Percentiles rank a stretch among this genome's conserved stretches.
Conservation (phyloP, 1,140 invertebrate species). For the Hydropsyche tenuis region DNA sequence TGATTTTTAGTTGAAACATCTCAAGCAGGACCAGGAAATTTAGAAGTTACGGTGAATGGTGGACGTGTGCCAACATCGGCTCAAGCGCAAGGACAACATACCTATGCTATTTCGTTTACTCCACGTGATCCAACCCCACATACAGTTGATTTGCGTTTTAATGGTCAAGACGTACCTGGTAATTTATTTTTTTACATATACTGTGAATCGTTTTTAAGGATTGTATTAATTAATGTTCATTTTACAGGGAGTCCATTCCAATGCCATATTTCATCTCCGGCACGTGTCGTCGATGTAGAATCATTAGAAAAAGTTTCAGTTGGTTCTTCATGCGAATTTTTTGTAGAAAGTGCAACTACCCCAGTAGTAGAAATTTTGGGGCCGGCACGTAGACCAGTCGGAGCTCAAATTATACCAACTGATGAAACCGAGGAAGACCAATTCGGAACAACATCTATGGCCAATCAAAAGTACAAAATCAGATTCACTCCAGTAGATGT, state of each 20-base stretch:
- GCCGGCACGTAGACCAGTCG: slow-evolving; percentile 73
- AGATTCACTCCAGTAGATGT: slow-evolving; percentile 89
- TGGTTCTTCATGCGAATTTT: slow-evolving; percentile 81
- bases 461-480: slow-evolving; percentile 61
- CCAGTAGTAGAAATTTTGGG: slow-evolving; percentile 82
- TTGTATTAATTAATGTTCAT: background rate
- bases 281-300: slow-evolving; percentile 71
- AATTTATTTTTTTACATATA: slow-evolving; percentile 53
- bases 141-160: slow-evolving; percentile 93
- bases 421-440: slow-evolving; percentile 27
- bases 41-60: slow-evolving; percentile 97
- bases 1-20: slow-evolving; percentile 87
- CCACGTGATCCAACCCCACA: slow-evolving; percentile 89
- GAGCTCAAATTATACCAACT: slow-evolving; percentile 65
- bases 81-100: slow-evolving; percentile 91
- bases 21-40: slow-evolving; percentile 94
- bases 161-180: slow-evolving; percentile 93
- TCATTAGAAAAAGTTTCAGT: slow-evolving; percentile 92
- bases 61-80: slow-evolving; percentile 95
- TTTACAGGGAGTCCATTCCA: slow-evolving; percentile 64
- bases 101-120: slow-evolving; percentile 97
- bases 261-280: slow-evolving; percentile 69
- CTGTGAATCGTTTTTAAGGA: background rate
- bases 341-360: slow-evolving; percentile 78
- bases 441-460: slow-evolving; percentile 15